Base-by-base conservation (phyloP, 1,140 invertebrate species). In the Catajapyx aquilonaris region DNA sequence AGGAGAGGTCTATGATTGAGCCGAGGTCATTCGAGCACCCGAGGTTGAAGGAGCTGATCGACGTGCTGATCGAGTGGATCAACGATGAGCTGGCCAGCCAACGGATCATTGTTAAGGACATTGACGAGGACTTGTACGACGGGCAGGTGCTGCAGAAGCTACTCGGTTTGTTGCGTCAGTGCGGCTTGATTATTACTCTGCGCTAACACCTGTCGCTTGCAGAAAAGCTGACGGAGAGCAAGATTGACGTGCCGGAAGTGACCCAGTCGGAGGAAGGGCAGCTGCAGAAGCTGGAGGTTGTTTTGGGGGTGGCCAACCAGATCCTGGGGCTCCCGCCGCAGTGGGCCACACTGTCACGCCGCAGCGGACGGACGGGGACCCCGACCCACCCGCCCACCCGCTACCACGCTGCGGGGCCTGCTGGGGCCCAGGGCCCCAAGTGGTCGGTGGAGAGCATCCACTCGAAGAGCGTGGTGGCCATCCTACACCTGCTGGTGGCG, bases 241-340 rank as follows among this genome's bases (percentile, higher is more conserved):
- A 90, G 58, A 60, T 98, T 17, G 88, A 97, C 62, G 87, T 96
- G 1, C 86, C 88, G 2, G 94, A 99, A 67, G 93, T 99, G 2
- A 96, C 91, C 2, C 93, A 97, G 55, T 94, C 87, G 11, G 91
- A 97, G 59, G 88, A 95, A 59, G 90, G 90, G 0, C 94, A 99
- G 56, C 76, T 84, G 45, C 85, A 95, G 52, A 98, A 98, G 55
- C 59, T 97, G 10, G 65, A 74, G 38, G 73, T 90, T 34, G 87
- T 98, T 25, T 59, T 98, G 16, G 74, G 75, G 41, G 72, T 77
- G 20, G 76, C 84, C 1, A 91, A 91, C 59, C 47, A 76, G 71
- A 66, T 73, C 33, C 54, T 81, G n/a, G 71, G 71, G 2, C 42
- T 61, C 10, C 51, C 42, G 18, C 65, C 58, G 51, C 59, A 47